Evolutionary conservation across 37 sponge, comb jelly and placozoan genomes (phyloP), one percentile per base, ranked within the genome.

Genomic region (Chondrilla cf. caribensis): DNA sequence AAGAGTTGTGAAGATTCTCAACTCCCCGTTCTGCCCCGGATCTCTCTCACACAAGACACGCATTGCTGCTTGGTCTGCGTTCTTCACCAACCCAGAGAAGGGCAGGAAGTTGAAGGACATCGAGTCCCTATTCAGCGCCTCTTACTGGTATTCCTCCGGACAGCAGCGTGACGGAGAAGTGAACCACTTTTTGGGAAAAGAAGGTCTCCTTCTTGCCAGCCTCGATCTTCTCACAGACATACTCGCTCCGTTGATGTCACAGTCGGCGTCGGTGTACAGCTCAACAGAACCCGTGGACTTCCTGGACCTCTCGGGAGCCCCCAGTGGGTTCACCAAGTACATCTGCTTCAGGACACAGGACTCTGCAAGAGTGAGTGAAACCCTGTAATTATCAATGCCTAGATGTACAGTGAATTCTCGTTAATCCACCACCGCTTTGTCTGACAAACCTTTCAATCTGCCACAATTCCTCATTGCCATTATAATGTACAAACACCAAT

Each of bases 281-380:
- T 62, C 64, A 29, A 29, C 68, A 17, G 76, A 75, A 54, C 70
- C 62, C 0, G 5, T 92, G 79, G 80, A 57, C 58, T 86, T 89
- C 43, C 79, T 93, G 43, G 93, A 93, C 57, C 85, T 93, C 38
- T 84, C 85, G 55, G 90, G 90, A 18, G 93, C 84, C 72, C 93
- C 93, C 11, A 93, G 93, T 79, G 87, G 87, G 6, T 93, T 86
- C 82, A 81, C 90, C 14, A 87, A 89, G 77, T 93, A 93, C 66
- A 67, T 93, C 82, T 86, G 86, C 89, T 93, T 89, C 89, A 84
- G 60, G 66, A 87, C 65, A 22, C 81, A 89, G 70, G 64, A 81
- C 28, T 25, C 81, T 36, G 82, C 77, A 31, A 89, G 81, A 81
- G 89, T 88, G 31, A 8, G 41, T 44, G 31, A n/a, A 55, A 37